phyloP scores from a whole-genome alignment of 2,113 vertebrate genomes.

The Jaculus jaculus region DNA sequence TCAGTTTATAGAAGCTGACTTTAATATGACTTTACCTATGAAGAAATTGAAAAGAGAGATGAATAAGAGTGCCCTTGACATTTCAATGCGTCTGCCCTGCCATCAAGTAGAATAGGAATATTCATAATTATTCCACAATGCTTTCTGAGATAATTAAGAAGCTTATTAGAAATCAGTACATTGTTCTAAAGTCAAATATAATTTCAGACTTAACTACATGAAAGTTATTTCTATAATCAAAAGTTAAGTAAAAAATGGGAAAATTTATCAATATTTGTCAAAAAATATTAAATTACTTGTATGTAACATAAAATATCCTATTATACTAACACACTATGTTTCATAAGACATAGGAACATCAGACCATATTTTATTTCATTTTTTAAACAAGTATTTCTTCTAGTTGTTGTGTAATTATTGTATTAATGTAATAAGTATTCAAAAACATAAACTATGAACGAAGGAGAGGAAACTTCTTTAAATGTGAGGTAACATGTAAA shows the following conservation, averaged over 20 bases:
- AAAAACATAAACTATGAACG: not conserved
- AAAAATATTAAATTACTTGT: not conserved
- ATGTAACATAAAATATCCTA: not conserved
- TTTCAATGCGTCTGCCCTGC: not conserved
- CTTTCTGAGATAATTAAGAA: not conserved
- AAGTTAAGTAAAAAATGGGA: not conserved
- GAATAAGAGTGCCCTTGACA: not conserved
- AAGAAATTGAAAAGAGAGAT: not conserved
- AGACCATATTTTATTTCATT: not conserved
- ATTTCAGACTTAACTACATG: not conserved
- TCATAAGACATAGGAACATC: not conserved
- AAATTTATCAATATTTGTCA: not conserved
- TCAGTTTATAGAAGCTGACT: not conserved
- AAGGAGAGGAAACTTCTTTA: not conserved
- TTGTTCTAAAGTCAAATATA: not conserved
- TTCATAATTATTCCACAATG: not conserved
- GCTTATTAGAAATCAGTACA: not conserved
- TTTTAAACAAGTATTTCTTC: not conserved
- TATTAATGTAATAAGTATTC: not conserved
- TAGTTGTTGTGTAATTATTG: not conserved
- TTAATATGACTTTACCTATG: not conserved
- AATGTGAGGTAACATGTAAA: not conserved
- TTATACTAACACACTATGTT: not conserved
- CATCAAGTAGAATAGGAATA: not conserved
- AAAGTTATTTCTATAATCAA: not conserved